phyloP scores from a whole-genome alignment of 2,797 vertebrate species.

The Pogoniulus pusillus region DNA sequence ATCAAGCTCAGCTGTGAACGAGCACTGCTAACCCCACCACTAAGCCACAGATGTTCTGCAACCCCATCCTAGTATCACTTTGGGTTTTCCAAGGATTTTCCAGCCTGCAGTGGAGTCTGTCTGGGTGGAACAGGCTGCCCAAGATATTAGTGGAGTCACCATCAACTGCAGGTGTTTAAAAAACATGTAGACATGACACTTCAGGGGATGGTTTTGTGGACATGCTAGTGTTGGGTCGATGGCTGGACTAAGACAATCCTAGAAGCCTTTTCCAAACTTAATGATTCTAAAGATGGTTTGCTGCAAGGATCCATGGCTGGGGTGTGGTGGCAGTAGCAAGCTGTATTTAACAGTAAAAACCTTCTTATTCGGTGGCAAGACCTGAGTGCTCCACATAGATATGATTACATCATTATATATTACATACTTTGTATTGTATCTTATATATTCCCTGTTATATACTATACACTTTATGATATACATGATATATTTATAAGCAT shows the following conservation, averaged over 20 bases:
- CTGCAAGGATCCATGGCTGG: fast-evolving
- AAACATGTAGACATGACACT: too few relatives aligned
- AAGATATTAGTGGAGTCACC: too few relatives aligned
- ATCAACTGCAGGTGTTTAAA: too few relatives aligned
- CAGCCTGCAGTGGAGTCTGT: fast-evolving
- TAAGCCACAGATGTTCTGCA: neutral
- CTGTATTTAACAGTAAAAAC: neutral
- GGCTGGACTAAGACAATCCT: too few relatives aligned
- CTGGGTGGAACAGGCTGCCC: neutral
- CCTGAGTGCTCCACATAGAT: neutral
- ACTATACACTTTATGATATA: fast-evolving
- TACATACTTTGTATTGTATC: fast-evolving
- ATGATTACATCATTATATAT: fast-evolving
- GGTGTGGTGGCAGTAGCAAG: neutral
- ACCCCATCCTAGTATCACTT: neutral
- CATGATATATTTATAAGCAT: neutral
- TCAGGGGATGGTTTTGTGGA: too few relatives aligned
- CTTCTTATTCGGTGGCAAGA: neutral
- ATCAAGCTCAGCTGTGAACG: neutral
- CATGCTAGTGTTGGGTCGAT: too few relatives aligned
- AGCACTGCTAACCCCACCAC: neutral
- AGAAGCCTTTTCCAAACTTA: too few relatives aligned
- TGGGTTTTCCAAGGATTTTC: neutral
- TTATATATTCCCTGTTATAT: neutral
- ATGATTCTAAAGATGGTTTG: neutral